A percentile compares a stretch with the other conserved stretches of the same genome.
phyloP scores from a whole-genome alignment of 2,113 vertebrate species.

The Pterophyllum scalare region DNA sequence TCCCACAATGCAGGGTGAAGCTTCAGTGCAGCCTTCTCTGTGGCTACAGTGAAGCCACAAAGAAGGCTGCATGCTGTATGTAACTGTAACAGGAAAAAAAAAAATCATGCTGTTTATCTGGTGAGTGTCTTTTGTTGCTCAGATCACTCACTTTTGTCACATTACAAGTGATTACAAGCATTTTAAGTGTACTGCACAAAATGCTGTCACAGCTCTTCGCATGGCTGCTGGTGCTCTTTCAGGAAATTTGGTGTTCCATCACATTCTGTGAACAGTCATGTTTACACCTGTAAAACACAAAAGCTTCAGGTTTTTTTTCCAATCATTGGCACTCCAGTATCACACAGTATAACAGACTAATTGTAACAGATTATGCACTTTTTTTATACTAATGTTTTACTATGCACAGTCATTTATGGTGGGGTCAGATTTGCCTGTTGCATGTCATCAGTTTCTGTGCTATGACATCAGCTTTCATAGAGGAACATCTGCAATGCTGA shows the following conservation, averaged over 20 bases:
- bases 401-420: background rate
- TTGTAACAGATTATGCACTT: background rate
- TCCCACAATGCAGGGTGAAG: background rate
- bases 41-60: background rate
- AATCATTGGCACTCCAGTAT: background rate
- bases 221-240: background rate
- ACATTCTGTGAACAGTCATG: background rate
- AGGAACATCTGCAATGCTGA: background rate
- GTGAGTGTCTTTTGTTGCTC: background rate
- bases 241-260: background rate
- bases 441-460: background rate
- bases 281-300: too few species aligned
- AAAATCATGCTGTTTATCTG: background rate
- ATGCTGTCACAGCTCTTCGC: background rate
- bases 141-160: background rate
- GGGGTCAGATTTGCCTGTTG: background rate
- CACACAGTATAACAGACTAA: background rate
- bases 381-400: background rate
- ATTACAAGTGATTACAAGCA: background rate
- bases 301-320: too few species aligned
- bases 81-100: too few species aligned
- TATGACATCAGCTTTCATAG: background rate
- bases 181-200: background rate
- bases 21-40: background rate
- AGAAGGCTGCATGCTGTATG: background rate